Percentiles rank a stretch among this genome's conserved stretches.
phyloP scores from a whole-genome alignment of 2,888 invertebrate genomes.

The Teleogryllus oceanicus region DNA sequence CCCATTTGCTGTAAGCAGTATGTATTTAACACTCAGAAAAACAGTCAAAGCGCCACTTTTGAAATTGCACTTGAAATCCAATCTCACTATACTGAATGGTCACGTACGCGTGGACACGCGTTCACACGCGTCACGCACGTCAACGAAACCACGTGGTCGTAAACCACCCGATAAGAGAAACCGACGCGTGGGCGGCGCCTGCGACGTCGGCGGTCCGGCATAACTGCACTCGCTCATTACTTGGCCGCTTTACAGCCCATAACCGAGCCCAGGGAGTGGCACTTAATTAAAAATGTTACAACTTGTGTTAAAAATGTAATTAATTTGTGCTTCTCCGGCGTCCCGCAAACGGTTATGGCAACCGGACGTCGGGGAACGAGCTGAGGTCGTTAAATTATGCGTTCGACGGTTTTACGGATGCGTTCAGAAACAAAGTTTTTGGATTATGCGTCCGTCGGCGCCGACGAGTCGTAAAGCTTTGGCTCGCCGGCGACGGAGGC shows the following conservation, averaged over 20 bases:
- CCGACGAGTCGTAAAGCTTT: background rate
- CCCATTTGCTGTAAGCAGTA: no score
- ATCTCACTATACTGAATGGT: no score
- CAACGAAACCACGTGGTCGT: no score
- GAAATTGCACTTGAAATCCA: no score
- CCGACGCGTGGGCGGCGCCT: no score
- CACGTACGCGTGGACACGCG: no score
- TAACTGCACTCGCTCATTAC: background rate
- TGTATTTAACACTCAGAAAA: no score
- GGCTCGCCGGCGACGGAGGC: no score
- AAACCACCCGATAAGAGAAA: no score
- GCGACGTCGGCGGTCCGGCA: no score
- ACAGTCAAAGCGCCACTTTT: no score
- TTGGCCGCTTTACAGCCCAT: background rate
- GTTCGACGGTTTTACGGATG: background rate
- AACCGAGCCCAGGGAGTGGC: background rate
- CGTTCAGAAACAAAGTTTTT: conserved; percentile 9
- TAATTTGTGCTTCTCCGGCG: background rate
- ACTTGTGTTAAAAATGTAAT: conserved; percentile 6
- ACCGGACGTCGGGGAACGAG: background rate
- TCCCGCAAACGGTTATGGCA: background rate
- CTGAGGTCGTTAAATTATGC: background rate
- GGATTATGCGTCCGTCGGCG: conserved; percentile 6
- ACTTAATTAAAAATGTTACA: conserved; percentile 11
- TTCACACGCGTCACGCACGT: no score